Base-by-base conservation (phyloP, 2,797 vertebrate species). In the Gymnoscopelus braueri region DNA sequence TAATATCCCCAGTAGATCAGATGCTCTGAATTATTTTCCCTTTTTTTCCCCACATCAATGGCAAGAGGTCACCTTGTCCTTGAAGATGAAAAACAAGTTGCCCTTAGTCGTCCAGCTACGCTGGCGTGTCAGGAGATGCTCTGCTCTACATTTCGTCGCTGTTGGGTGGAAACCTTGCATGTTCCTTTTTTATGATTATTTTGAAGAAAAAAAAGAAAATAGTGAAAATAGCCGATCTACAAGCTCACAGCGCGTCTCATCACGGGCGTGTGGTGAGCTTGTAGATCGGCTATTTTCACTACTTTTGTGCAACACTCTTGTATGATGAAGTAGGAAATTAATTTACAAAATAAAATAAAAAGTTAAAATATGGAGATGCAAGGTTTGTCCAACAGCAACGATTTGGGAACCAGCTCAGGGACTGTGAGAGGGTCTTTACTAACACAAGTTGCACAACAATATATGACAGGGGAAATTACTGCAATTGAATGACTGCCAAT, bases 31-130 rank as follows among this genome's bases (percentile, higher is more conserved):
- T 88, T 65, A 49, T 66, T 62, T 23, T 69, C 3, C 57, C 35
- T 32, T 26, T 74, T 32, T 26, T 74, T 73, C 71, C 75, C 64
- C 19, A 67, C 68, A 56, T 87, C 79, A 63, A 53, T 67, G 74
- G 26, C 57, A 14, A 57, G 1, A 51, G 88, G 84, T 88, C 87
- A 74, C 65, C 77, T 79, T 77, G 88, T 88, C 90, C 89, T 92
- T 91, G 85, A 84, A 77, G 82, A 88, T 71, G 67, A 83, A 86
- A 19, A 87, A 85, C 84, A 85, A 82, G 83, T 82, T 78, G 78
- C 82, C 71, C 63, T 78, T 66, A 67, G 74, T 53, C 10, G 23
- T 66, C 63, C 39, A 67, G 72, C 63, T 74, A 75, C 60, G 24
- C 68, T n/a, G 15, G 71, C 54, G 77, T 73, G 84, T 84, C 70